phyloP scores from a whole-genome alignment of 1,140 invertebrate genomes.

The Pachyrhynchus sulphureomaculatus region DNA sequence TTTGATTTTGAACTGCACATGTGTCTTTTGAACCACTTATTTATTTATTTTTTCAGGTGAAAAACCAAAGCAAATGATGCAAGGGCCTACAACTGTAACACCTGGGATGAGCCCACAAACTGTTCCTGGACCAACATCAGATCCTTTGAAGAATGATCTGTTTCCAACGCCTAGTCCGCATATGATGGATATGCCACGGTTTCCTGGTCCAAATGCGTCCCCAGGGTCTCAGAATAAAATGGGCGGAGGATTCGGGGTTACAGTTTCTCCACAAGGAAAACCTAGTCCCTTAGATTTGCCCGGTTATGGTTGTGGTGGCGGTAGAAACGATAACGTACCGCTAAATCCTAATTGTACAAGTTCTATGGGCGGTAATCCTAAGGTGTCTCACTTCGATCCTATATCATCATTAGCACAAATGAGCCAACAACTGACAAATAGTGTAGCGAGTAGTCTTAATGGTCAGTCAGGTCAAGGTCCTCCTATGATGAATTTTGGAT shows the following conservation, averaged over 20 bases:
- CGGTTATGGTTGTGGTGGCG: conserved; percentile 56
- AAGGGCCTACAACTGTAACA: conserved; percentile 34
- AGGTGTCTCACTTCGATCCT: conserved; percentile 78
- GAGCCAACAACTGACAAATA: conserved; percentile 87
- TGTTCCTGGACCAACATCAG: conserved; percentile 44
- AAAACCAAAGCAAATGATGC: conserved; percentile 32
- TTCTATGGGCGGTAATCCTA: conserved; percentile 59
- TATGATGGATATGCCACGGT: conserved; percentile 50
- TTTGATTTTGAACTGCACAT: not conserved
- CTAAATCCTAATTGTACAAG: conserved; percentile 77
- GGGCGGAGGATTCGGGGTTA: conserved; percentile 46
- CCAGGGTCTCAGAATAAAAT: conserved; percentile 45
- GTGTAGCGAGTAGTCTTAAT: conserved; percentile 58
- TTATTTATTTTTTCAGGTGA: conserved; percentile 34
- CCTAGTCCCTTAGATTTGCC: conserved; percentile 47
- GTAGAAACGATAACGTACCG: conserved; percentile 71
- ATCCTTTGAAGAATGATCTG: conserved; percentile 47
- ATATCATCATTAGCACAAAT: conserved; percentile 92
- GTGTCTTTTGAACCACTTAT: too few relatives aligned
- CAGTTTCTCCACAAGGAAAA: conserved; percentile 48
- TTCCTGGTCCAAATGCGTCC: conserved; percentile 47
- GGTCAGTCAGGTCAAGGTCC: conserved; percentile 57
- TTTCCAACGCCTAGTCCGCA: conserved; percentile 49
- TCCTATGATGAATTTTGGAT: conserved; percentile 61
- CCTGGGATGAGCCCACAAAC: conserved; percentile 49